Base-by-base conservation (phyloP, 2,888 invertebrate genomes). In the Drosophila formosana region DNA sequence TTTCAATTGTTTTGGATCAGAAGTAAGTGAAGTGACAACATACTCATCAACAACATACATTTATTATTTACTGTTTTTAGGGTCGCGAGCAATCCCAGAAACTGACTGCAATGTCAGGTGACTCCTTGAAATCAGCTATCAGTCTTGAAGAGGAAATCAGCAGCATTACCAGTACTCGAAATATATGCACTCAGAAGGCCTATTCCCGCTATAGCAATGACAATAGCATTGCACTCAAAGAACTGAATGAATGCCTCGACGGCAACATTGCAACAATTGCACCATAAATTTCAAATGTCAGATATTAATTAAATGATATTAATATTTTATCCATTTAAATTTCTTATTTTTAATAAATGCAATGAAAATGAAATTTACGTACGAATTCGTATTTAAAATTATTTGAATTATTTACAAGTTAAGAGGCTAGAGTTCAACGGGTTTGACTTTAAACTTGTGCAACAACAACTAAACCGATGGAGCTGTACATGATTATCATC, bases 1-100 rank as follows among this genome's bases (percentile, higher is more conserved):
- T 32, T 77, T 78, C 9, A 52, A 71, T 2, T 75, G 78, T 6
- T 72, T 66, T 11, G 66, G 39, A 23, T 28, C 6, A 11, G 32
- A 45, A 1, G 78, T 77, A 63, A 74, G 74, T 65, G 2, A 11
- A n/a, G 5, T 5, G 26, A 3, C 3, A 13, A 3, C 30, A 23
- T 2, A 37, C 13, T 9, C 7, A 13, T 25, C 0, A 4, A 8
- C 13, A 8, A 11, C 5, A 0, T 1, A 9, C 1, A n/a, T 23
- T 23, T 1, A n/a, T 2, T 2, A 45, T n/a, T 18, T 28, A 0
- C 3, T 45, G 3, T 9, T 11, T 25, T 18, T 25, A 78, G 77
- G 66, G 55, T 7, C 11, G 50, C 4, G 13, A 52, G 0, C 45
- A 68, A 13, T 45, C 67, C 4, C 55, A 62, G 4, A n/a, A 8